Percentiles rank a stretch among this genome's conserved stretches.
phyloP scores from a whole-genome alignment of 2,113 vertebrate genomes.

The Zingel zingel region DNA sequence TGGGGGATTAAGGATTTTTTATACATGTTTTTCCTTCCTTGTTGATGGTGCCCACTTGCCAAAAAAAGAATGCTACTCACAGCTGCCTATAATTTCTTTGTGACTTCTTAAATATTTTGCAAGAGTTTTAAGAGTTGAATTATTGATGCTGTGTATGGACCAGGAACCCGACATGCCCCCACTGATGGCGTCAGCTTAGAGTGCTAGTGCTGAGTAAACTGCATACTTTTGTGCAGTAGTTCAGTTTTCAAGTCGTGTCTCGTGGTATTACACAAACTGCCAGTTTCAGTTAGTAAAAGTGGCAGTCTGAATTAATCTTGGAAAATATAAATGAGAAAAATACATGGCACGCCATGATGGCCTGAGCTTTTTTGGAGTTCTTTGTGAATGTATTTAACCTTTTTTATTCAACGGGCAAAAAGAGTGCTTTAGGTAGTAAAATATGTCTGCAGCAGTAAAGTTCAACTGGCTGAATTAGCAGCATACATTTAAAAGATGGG shows the following conservation, averaged over 20 bases:
- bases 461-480: slow-evolving; percentile 41
- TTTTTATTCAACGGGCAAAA: slow-evolving; percentile 18
- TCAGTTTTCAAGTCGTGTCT: slow-evolving; percentile 38
- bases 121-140: slow-evolving; percentile 29
- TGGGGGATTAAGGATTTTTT: no score
- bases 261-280: slow-evolving; percentile 59
- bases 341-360: slow-evolving; percentile 8
- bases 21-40: neutral
- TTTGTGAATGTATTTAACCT: slow-evolving; percentile 60
- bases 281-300: slow-evolving; percentile 46
- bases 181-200: slow-evolving; percentile 34
- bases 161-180: slow-evolving; percentile 41
- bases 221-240: slow-evolving; percentile 20
- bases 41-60: neutral
- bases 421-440: slow-evolving; percentile 11
- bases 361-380: slow-evolving; percentile 17
- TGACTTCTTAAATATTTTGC: slow-evolving; percentile 13
- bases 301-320: slow-evolving; percentile 43
- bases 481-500: slow-evolving; percentile 31
- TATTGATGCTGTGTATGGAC: slow-evolving; percentile 60
- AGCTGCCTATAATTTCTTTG: neutral
- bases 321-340: slow-evolving; percentile 52
- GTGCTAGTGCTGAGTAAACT: slow-evolving; percentile 38
- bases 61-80: neutral
- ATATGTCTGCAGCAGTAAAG: slow-evolving; percentile 28